A percentile compares a stretch with the other conserved stretches of the same genome.
phyloP scores from a whole-genome alignment of 2,888 invertebrate species.

The Amaurobius ferox region DNA sequence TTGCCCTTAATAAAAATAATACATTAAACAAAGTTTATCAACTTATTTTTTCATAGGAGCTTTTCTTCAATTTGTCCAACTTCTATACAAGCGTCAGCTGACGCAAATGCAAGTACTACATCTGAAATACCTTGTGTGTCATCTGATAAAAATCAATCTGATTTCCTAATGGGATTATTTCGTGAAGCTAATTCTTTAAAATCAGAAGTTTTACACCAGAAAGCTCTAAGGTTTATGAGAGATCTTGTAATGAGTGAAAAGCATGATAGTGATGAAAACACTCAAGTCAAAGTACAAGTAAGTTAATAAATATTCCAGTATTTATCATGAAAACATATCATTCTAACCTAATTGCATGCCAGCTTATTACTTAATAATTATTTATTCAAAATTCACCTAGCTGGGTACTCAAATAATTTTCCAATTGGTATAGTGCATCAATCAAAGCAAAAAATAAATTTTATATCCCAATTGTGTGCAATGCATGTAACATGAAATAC shows the following conservation, averaged over 20 bases:
- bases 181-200: constrained; percentile 36
- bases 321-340: too few species aligned
- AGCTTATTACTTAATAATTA: too few species aligned
- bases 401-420: too few species aligned
- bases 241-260: constrained; percentile 41
- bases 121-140: neutral
- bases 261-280: constrained; percentile 8
- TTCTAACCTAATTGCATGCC: too few species aligned
- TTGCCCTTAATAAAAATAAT: too few species aligned
- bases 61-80: neutral
- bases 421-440: too few species aligned
- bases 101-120: neutral
- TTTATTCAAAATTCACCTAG: too few species aligned
- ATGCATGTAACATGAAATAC: too few species aligned
- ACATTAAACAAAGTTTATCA: too few species aligned
- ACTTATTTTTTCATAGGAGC: neutral
- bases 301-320: too few species aligned
- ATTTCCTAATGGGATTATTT: constrained; percentile 38
- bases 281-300: constrained; percentile 37
- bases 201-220: constrained; percentile 29
- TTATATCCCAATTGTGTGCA: too few species aligned
- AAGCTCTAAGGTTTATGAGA: constrained; percentile 36
- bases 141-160: constrained; percentile 17
- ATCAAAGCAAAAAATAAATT: too few species aligned
- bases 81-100: neutral